Conservation (phyloP, 2,888 invertebrate genomes). For the Lingula anatina region DNA sequence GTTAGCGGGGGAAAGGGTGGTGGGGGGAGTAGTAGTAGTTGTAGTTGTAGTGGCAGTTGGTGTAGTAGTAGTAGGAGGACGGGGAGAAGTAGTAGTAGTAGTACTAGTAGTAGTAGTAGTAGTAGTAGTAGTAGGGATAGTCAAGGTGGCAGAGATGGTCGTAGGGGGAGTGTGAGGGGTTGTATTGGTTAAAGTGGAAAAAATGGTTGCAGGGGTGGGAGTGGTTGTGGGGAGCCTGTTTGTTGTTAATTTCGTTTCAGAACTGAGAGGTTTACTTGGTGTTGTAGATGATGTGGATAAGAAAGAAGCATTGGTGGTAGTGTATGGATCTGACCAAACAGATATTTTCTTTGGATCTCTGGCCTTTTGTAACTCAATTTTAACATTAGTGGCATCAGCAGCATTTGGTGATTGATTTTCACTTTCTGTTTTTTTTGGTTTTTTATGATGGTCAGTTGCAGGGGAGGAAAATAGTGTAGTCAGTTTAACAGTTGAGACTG, state of each 20-base stretch:
- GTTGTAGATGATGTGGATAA: too few relatives aligned
- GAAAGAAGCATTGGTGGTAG: too few relatives aligned
- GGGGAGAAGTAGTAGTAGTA: conserved; percentile 7
- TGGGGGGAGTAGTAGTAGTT: conserved; percentile 9
- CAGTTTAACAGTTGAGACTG: not conserved
- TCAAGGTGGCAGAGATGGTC: not conserved
- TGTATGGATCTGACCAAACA: too few relatives aligned
- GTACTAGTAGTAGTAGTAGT: conserved; percentile 6
- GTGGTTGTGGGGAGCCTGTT: too few relatives aligned
- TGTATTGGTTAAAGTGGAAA: too few relatives aligned
- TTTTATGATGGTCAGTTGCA: not conserved
- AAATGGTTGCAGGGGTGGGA: too few relatives aligned
- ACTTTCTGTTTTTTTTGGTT: conserved; percentile 1
- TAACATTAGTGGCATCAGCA: conserved; percentile 1
- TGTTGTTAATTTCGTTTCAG: too few relatives aligned
- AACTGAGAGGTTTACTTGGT: too few relatives aligned
- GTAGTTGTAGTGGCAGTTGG: conserved; percentile 12
- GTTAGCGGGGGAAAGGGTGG: conserved; percentile 6
- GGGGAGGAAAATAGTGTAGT: not conserved
- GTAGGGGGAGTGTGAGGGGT: too few relatives aligned
- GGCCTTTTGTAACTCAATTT: not conserved
- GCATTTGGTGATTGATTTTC: not conserved
- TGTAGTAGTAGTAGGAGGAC: too few relatives aligned
- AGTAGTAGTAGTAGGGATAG: not conserved
- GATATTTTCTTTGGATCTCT: too few relatives aligned